Evolutionary conservation across 1,140 invertebrate genomes (phyloP).

Genomic region (Palaemon carinicauda): DNA sequence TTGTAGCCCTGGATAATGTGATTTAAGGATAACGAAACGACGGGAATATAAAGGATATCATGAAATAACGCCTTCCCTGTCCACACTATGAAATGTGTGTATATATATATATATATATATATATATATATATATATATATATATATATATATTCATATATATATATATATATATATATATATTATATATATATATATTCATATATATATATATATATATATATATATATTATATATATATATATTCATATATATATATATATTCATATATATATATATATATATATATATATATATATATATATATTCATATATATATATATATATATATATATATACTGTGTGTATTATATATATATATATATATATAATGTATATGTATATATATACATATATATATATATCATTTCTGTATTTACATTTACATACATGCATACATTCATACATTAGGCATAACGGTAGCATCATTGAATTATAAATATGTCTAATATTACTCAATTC

Average conservation of each 20-base stretch:
- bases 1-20: too few relatives aligned
- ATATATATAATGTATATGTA: background rate
- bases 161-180: background rate
- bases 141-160: background rate
- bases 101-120: background rate
- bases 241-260: background rate
- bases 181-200: background rate
- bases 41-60: too few relatives aligned
- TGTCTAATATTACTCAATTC: too few relatives aligned
- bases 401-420: background rate
- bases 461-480: too few relatives aligned
- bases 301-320: background rate
- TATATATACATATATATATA: background rate
- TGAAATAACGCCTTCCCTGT: too few relatives aligned
- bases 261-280: background rate
- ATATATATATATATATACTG: conserved; percentile 7
- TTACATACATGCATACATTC: background rate
- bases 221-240: background rate
- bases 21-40: too few relatives aligned
- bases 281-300: background rate
- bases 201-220: background rate
- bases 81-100: background rate
- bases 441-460: too few relatives aligned
- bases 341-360: background rate
- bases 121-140: background rate